Evolutionary conservation across 2,113 vertebrate species (phyloP).

Genomic region (Procavia capensis): DNA sequence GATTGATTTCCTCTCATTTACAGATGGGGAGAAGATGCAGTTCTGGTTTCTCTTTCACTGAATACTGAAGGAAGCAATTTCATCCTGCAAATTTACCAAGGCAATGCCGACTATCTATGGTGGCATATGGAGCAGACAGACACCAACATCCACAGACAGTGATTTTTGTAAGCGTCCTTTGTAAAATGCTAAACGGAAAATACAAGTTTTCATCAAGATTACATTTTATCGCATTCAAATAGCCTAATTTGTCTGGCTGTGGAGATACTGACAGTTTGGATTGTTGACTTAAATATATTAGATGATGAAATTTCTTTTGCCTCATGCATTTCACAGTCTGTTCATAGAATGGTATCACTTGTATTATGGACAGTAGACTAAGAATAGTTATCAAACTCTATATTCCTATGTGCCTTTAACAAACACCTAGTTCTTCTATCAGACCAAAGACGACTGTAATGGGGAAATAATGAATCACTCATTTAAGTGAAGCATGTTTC

Average conservation of each 20-base stretch:
- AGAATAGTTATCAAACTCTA: not conserved
- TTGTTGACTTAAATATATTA: slow-evolving; percentile 50
- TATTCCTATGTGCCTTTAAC: not conserved
- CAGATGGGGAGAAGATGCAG: slow-evolving; percentile 49
- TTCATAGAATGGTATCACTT: not conserved
- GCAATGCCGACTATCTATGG: slow-evolving; percentile 64
- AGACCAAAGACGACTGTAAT: not conserved
- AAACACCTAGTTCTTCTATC: not conserved
- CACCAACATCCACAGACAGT: slow-evolving; percentile 49
- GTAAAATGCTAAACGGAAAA: slow-evolving; percentile 68
- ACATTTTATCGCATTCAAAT: slow-evolving; percentile 69
- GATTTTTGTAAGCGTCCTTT: slow-evolving; percentile 50
- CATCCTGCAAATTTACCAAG: slow-evolving; percentile 70
- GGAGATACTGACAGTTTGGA: slow-evolving; percentile 58
- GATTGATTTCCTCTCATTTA: slow-evolving; percentile 50
- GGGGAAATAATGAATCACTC: slow-evolving; percentile 21
- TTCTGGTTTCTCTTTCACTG: slow-evolving; percentile 27
- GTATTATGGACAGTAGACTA: not conserved
- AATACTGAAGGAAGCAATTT: slow-evolving; percentile 55
- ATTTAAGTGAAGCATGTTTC: not conserved
- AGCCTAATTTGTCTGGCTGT: slow-evolving; percentile 64
- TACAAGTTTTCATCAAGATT: slow-evolving; percentile 70
- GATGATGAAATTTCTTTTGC: not conserved
- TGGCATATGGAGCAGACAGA: slow-evolving; percentile 61
- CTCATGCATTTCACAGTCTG: not conserved